These are phyloP conservation scores for Phoenoteleia sp. DNA, from an alignment of 2,888 invertebrate genomes.

Conservation along the genomic window DNA sequence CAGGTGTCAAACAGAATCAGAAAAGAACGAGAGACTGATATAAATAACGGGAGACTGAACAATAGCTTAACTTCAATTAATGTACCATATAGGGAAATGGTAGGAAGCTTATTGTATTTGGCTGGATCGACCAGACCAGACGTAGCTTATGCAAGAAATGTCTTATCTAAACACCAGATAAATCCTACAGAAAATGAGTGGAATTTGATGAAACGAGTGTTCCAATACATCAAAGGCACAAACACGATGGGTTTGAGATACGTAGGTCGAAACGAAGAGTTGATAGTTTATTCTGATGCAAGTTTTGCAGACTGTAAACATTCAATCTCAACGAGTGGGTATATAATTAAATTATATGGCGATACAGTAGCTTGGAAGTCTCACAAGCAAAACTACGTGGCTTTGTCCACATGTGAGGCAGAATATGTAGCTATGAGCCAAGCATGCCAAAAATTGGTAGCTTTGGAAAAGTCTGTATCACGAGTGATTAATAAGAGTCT, in stretches of 20 bases:
- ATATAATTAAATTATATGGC: background rate
- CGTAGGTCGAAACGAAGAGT: background rate
- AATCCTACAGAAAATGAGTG: constrained; percentile 70
- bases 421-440: constrained; percentile 14
- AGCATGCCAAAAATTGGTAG: background rate
- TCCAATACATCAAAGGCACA: background rate
- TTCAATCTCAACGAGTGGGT: background rate
- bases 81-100: constrained; percentile 65
- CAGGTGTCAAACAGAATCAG: constrained; percentile 2
- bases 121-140: constrained; percentile 69
- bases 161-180: constrained; percentile 61
- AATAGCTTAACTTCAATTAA: too few relatives aligned
- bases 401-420: constrained; percentile 1
- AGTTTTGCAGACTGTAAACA: constrained; percentile 4
- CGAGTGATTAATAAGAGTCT: background rate
- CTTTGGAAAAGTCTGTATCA: background rate
- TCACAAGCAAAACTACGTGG: background rate
- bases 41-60: too few relatives aligned
- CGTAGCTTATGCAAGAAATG: constrained; percentile 65
- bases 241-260: background rate
- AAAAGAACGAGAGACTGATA: constrained; percentile 7
- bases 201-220: constrained; percentile 55
- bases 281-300: background rate
- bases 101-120: constrained; percentile 70
- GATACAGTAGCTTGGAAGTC: background rate